These are phyloP conservation scores for Phenacoccus solenopsis DNA, from an alignment of 1,140 invertebrate genomes.

Conservation along the genomic window DNA sequence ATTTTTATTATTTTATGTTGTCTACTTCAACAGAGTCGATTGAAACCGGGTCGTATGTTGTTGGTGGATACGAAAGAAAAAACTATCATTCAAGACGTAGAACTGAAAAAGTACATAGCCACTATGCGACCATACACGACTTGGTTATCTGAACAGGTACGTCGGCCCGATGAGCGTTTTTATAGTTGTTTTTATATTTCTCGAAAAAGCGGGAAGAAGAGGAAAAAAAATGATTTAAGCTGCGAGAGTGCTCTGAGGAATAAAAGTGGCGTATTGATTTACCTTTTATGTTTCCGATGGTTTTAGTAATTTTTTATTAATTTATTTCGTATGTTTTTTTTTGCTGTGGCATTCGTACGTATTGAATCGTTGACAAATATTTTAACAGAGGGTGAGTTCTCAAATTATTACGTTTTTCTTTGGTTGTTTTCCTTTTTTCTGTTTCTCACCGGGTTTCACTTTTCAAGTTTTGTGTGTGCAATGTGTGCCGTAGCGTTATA, in stretches of 20 bases:
- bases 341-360: not conserved
- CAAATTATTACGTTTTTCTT: not conserved
- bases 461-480: not conserved
- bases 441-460: not conserved
- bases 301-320: not conserved
- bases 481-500: too few relatives aligned
- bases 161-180: too few relatives aligned
- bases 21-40: constrained; percentile 58
- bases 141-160: constrained; percentile 89
- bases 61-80: constrained; percentile 88
- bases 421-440: not conserved
- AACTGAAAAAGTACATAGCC: constrained; percentile 80
- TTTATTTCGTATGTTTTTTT: not conserved
- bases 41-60: constrained; percentile 96
- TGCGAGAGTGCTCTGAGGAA: too few relatives aligned
- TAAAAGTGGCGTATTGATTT: too few relatives aligned
- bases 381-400: not conserved
- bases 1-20: not conserved
- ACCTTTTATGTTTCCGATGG: not conserved
- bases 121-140: constrained; percentile 70
- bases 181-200: too few relatives aligned
- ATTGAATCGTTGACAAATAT: not conserved
- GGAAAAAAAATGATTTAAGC: too few relatives aligned
- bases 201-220: too few relatives aligned
- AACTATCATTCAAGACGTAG: constrained; percentile 85